phyloP scores from a whole-genome alignment of 1,140 invertebrate genomes.

The Riptortus pedestris region DNA sequence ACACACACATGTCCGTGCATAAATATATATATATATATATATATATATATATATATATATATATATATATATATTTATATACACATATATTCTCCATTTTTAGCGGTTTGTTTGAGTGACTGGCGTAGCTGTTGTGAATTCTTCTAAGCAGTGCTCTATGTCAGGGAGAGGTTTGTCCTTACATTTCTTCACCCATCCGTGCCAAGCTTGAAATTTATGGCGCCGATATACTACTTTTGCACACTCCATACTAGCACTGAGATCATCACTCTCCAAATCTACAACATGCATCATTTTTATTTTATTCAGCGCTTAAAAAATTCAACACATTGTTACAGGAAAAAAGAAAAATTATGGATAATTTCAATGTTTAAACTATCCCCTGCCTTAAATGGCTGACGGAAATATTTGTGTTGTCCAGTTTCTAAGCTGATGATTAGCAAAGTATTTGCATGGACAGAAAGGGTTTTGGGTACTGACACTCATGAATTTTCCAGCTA shows the following conservation, averaged over 20 bases:
- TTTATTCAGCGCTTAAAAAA: too few species aligned
- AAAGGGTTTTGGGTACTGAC: too few species aligned
- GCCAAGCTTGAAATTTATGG: background rate
- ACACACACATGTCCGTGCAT: too few species aligned
- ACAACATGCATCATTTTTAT: background rate
- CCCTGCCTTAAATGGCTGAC: too few species aligned
- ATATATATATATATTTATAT: background rate
- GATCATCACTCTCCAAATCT: background rate
- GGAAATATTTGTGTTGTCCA: too few species aligned
- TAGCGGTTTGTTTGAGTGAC: background rate
- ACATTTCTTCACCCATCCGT: background rate
- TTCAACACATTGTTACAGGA: too few species aligned
- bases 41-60: background rate
- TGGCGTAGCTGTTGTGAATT: background rate
- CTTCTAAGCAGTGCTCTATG: background rate
- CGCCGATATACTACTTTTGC: background rate
- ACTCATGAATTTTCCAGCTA: too few species aligned
- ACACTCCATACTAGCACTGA: background rate
- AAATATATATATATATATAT: background rate
- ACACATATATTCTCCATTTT: background rate
- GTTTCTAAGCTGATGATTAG: too few species aligned
- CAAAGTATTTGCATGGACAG: too few species aligned
- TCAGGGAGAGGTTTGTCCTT: background rate
- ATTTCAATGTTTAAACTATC: too few species aligned
- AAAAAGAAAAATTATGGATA: too few species aligned